phyloP scores from a whole-genome alignment of 2,888 invertebrate genomes.

The Morinoia aosen region DNA sequence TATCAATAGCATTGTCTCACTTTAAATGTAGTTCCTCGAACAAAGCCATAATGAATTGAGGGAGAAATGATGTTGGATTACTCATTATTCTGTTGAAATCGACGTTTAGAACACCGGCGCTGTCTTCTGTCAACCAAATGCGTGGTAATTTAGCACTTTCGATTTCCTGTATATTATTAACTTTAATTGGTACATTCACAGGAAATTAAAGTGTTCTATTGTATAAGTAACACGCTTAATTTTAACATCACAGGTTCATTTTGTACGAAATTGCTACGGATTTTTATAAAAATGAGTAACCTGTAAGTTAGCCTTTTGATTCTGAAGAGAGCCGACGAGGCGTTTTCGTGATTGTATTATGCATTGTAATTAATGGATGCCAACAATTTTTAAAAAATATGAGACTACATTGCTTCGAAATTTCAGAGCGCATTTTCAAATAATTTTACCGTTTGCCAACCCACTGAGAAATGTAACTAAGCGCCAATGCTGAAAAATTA shows the following conservation, averaged over 20 bases:
- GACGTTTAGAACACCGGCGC: not conserved
- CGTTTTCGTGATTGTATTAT: not conserved
- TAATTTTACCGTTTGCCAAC: not conserved
- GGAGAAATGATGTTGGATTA: conserved; percentile 18
- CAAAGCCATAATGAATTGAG: conserved; percentile 14
- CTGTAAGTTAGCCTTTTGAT: too few species aligned
- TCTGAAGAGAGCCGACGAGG: too few species aligned
- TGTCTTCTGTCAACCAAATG: not conserved
- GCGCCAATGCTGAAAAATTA: not conserved
- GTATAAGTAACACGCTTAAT: not conserved
- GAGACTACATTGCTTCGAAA: not conserved
- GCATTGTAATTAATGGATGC: not conserved
- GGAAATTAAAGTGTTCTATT: not conserved
- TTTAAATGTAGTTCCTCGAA: conserved; percentile 22
- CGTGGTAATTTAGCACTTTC: not conserved
- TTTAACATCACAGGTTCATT: not conserved
- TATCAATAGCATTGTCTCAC: conserved; percentile 45
- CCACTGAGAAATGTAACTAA: not conserved
- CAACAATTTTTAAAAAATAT: not conserved
- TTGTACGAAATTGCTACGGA: not conserved
- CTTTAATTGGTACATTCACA: not conserved
- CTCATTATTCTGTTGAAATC: conserved; percentile 13
- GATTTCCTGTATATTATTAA: not conserved
- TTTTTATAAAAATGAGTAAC: not conserved
- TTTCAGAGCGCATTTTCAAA: not conserved